Conservation (phyloP, 2,888 invertebrate genomes). For the Mycalesis mineus region DNA sequence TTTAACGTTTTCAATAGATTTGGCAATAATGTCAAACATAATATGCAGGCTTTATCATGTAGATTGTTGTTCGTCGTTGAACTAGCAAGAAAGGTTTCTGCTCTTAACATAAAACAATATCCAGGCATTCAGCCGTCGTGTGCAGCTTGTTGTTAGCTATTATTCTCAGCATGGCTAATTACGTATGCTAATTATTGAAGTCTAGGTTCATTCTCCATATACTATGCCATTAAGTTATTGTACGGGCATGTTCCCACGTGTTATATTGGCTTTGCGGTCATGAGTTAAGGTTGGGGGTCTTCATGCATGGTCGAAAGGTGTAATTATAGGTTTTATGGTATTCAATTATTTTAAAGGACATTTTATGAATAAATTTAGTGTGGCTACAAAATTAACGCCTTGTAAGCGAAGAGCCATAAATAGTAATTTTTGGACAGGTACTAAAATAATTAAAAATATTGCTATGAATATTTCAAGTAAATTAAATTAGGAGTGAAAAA, state of each 20-base stretch:
- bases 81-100: no score
- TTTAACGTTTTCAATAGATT: no score
- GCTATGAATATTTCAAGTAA: no score
- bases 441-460: no score
- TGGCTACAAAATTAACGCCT: not conserved
- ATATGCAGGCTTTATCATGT: no score
- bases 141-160: constrained; percentile 2
- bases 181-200: constrained; percentile 7
- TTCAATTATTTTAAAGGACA: not conserved
- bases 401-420: no score
- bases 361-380: not conserved
- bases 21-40: no score
- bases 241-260: constrained; percentile 29
- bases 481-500: no score
- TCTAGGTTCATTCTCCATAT: constrained; percentile 6
- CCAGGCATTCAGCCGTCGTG: constrained; percentile 1
- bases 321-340: constrained; percentile 9
- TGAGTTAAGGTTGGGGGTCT: constrained; percentile 23
- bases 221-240: constrained; percentile 12
- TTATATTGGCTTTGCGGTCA: constrained; percentile 22
- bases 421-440: no score
- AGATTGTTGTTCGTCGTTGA: no score
- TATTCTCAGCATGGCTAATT: constrained; percentile 16
- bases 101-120: not conserved
- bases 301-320: constrained; percentile 19